Base-by-base conservation (phyloP, 2,888 invertebrate genomes). In the Phania funesta region DNA sequence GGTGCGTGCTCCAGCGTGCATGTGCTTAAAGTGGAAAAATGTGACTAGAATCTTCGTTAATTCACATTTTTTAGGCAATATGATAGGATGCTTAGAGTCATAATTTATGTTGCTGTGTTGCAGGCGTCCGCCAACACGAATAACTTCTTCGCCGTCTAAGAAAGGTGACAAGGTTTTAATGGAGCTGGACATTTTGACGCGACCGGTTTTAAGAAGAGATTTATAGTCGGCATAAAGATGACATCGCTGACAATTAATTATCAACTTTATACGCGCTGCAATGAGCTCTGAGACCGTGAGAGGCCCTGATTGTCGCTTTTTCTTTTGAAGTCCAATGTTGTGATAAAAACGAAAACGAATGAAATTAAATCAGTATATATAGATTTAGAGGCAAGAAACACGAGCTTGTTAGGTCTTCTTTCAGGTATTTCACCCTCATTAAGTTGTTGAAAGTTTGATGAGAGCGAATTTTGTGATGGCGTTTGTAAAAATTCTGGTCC, bases 1-100 rank as follows among this genome's bases (percentile, higher is more conserved):
- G 4, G 46, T 67, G 11, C 60, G 60, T 6, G 76, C 67, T 4
- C 76, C 52, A 11, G 76, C 68, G 32, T 76, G 60, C 52, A 76
- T 35, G 11, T 50, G 50, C 22, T 50, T 65, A 16, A 65, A 22
- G 24, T 50, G 65, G 16, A 35, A 50, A 44, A 4, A 68, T 32
- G n/a, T 16, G 0, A 68, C 44, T 22, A 76, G 20, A 8, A 52
- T 35, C 13, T 32, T 54, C 11, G 54, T 54, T 20, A 54, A 3
- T 29, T 54, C 18, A 54, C 54, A 54, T 32, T 54, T 54, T n/a
- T n/a, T n/a, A 29, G 54, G 32, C 20, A 54, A 54, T 9, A 56
- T 35, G 22, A 56, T 56, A 20, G 22, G 56, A 22, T 56, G 56
- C 7, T 35, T 56, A 1, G 35, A 35, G 1, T 35, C n/a, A 41